phyloP scores from a whole-genome alignment of 2,797 vertebrate species.

The Coccyzus lansbergi region DNA sequence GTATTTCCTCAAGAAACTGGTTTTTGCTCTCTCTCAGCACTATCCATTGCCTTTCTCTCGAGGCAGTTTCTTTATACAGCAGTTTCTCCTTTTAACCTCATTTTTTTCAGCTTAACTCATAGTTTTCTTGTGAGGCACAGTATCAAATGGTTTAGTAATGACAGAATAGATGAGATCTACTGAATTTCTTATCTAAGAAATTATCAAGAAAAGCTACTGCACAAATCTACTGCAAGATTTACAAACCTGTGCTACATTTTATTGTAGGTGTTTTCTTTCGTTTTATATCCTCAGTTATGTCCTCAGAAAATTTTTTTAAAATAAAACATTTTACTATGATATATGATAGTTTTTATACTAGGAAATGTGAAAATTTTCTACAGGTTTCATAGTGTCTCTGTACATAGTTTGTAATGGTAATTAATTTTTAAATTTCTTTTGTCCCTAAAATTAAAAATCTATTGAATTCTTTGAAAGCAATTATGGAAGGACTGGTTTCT shows the following conservation, averaged over 20 bases:
- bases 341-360: background rate
- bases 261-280: background rate
- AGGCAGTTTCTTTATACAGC: background rate
- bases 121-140: background rate
- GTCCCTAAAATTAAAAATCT: background rate
- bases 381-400: background rate
- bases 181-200: background rate
- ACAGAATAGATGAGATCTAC: background rate
- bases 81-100: background rate
- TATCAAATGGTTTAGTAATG: background rate
- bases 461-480: background rate
- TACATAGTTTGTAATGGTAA: background rate
- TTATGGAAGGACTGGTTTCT: background rate
- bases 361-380: background rate
- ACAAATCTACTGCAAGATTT: background rate
- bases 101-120: constrained; percentile 2
- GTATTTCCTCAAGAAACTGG: background rate
- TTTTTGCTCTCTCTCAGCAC: background rate
- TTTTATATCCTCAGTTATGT: background rate
- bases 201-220: background rate
- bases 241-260: background rate
- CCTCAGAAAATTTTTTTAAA: background rate
- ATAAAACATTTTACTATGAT: background rate
- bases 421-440: background rate
- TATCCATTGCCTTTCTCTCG: background rate